Evolutionary conservation across 2,888 invertebrate genomes (phyloP), one percentile per base, ranked within the genome.

Genomic region (Brenthis daphne): DNA sequence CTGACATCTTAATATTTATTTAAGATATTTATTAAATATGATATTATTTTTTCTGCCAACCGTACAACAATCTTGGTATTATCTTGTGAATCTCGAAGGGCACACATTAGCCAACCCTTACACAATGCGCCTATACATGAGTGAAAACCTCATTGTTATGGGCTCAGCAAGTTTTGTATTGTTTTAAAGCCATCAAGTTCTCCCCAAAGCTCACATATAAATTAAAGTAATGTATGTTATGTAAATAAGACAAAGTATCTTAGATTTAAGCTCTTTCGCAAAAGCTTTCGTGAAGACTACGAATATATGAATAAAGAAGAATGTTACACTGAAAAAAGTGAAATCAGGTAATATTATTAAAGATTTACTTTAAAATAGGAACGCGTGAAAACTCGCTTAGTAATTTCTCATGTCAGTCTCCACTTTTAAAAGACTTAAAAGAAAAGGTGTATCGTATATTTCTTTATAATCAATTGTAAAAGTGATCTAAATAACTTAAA

Each of bases 51-150:
- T 53, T 68, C 11, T 73, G 72, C 57, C 24, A 50, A 64, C 73
- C 29, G 16, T 73, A 56, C 64, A 55, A 37, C 43, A 33, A 47
- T 73, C 70, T 73, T 71, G 68, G 70, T 67, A 67, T 71, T 71
- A 71, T 73, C 73, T 73, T 63, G 64, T 60, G 70, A 70, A 70
- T 73, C 73, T 73, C 70, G 66, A 60, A 73, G 73, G 73, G 73
- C 70, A 64, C 70, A 57, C 73, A 73, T 73, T 73, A 73, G 64
- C 70, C 60, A 60, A 58, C 64, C 72, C 67, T 65, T 58, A 67
- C 65, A 68, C 57, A 68, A 67, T 61, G 50, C 55, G 61, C 55
- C 68, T 50, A 65, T 68, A 65, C 68, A 57, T 61, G 68, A 68
- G 57, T 55, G 73, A 66, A 68, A 68, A 50, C 56, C 58, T 68